Conservation (phyloP, 2,888 invertebrate genomes). For the Epistrophe grossulariae region DNA sequence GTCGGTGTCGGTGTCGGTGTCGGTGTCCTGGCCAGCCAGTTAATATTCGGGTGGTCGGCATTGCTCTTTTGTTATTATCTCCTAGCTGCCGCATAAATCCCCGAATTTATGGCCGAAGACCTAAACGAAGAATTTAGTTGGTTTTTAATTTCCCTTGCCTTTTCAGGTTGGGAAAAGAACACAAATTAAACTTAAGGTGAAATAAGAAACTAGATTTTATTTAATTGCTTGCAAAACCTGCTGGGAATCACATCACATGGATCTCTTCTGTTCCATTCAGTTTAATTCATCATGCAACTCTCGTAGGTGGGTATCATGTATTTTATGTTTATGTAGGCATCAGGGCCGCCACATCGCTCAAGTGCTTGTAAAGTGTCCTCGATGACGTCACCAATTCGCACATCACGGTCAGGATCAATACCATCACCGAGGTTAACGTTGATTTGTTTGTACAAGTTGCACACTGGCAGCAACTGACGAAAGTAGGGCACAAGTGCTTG, state of each 20-base stretch:
- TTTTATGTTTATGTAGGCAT: conserved; percentile 98
- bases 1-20: not conserved
- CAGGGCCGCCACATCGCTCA: conserved; percentile 96
- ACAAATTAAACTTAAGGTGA: conserved; percentile 12
- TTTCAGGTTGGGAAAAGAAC: conserved; percentile 19
- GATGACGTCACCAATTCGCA: conserved; percentile 95
- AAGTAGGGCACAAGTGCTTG: conserved; percentile 98
- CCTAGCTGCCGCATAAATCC: conserved; percentile 66
- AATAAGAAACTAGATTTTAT: conserved; percentile 39
- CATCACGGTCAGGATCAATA: conserved; percentile 93
- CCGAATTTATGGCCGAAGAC: conserved; percentile 68
- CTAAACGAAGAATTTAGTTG: conserved; percentile 52
- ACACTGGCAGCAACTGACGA: conserved; percentile 94
- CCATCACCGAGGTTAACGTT: conserved; percentile 92
- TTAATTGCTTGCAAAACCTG: conserved; percentile 34
- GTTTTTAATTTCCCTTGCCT: conserved; percentile 70
- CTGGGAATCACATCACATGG: not conserved
- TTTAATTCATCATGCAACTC: conserved; percentile 86
- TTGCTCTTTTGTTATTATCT: conserved; percentile 66
- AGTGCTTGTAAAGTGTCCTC: conserved; percentile 96
- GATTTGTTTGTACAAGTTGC: conserved; percentile 90
- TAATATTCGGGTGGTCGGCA: conserved; percentile 55
- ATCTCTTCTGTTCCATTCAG: too few species aligned
- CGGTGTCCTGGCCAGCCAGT: conserved; percentile 20
- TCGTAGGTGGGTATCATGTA: conserved; percentile 99